Base-by-base conservation (phyloP, 2,888 invertebrate species). In the Polymixis lichenea region DNA sequence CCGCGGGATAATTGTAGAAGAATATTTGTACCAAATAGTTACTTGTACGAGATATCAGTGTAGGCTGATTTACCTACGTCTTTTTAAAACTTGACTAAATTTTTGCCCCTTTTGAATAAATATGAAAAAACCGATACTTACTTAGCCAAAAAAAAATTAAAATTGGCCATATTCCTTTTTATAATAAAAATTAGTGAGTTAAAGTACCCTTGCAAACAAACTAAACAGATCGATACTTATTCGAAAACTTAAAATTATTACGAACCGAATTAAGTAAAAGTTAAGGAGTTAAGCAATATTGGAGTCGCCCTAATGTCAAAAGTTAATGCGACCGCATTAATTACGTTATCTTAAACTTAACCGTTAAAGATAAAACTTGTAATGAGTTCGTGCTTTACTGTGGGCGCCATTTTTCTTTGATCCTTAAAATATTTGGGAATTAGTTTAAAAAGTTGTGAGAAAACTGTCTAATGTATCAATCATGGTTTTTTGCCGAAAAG, bases 311-410 rank as follows among this genome's bases (percentile, higher is more conserved):
- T 62, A 74, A 83, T 72, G 66, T 75, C 72, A 38, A 74, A 83
- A 83, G 78, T 85, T 86, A 82, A 82, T 82, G 74, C 70, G 70
- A 71, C 77, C 72, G 38, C 72, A 85, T 86, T 86, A 86, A 86
- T 86, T 76, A 80, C 68, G 77, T 83, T 86, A 85, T 83, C 80
- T 83, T 72, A 32, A 74, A 86, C 51, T 78, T 77, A 60, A 75
- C 32, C 82, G 58, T 66, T 64, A 73, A 25, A 76, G 77, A 84
- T 79, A 55, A 80, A 88, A 88, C 83, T 88, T 83, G 73, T 83
- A 88, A 88, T 78, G 78, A 85, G 83, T 78, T 76, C 51, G 70
- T 60, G 55, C n/a, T 66, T 67, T 32, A 56, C 74, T 55, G 17
- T 25, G 69, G 55, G 28, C 64, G 55, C n/a, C 51, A 62, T 72